Evolutionary conservation across 2,888 invertebrate species (phyloP), one percentile per base, ranked within the genome.

Genomic region (Drosophila cyrtoloma): DNA sequence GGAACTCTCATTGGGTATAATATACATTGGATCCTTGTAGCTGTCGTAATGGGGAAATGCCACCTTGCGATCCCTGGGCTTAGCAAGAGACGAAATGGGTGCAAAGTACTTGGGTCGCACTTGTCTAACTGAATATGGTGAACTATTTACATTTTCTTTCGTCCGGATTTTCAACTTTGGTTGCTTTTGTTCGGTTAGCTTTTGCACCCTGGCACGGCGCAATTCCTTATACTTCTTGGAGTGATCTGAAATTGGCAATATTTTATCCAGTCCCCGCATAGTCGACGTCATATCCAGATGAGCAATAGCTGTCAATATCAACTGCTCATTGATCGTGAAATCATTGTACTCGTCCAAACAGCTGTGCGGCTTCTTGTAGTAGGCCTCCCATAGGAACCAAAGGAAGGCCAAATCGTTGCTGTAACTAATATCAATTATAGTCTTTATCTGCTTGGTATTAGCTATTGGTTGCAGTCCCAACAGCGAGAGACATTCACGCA

Each of bases 321-420:
- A 26, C 72, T 93, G 93, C 53, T 93, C 93, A 60, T 93, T 93
- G 16, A 84, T 19, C 3, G 81, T 82, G 50, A 87, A 93, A 0
- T 7, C 0, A 0, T 28, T 28, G 0, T 6, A 16, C 1, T 42
- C 58, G 0, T 37, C 28, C 0, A 6, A 16, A 3, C 9, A 22
- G 5, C 6, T 2, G 7, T 59, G 26, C 3, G 47, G 26, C 4
- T 37, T 28, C 42, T 86, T 92, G 56, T 93, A 93, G 65, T 85
- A 81, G 19, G 89, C 73, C 52, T 93, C 92, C 91, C 91, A 91
- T 2, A 92, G 77, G 60, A 93, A 93, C 92, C 93, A 93, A 3
- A 93, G 68, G 62, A 93, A 93, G 0, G 92, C 93, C 60, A 93
- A 81, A 63, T 93, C 93, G 66, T 85, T 93, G 28, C 85, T 90